Base-by-base conservation (phyloP, 2,113 vertebrate species). In the Laterallus jamaicensis region DNA sequence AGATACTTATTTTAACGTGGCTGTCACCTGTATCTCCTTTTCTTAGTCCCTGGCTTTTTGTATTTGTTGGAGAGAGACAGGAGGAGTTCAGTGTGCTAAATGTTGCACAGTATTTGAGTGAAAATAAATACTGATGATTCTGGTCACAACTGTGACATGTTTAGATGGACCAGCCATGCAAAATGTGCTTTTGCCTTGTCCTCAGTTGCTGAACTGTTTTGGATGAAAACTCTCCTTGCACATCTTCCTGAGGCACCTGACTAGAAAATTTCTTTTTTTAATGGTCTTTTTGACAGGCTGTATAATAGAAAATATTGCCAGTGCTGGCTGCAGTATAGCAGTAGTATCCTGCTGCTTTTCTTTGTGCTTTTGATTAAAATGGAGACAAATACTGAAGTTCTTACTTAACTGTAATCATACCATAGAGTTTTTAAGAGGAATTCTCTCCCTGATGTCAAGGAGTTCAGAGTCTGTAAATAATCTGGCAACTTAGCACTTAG, bases 11-110 rank as follows among this genome's bases (percentile, higher is more conserved):
- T 56, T 69, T 77, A 69, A 86, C 3, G 2, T 62, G 19, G 25
- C 32, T 68, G 1, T 52, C 64, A 32, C 22, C 6, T 67, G 0
- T 55, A 18, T 60, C 29, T 75, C 2, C 0, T 44, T 10, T 55
- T 92, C 24, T 64, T 73, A 21, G 1, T 87, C 42, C 68, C 21
- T 74, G 2, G 75, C 78, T 52, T 75, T 68, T 79, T 78, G 5
- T 79, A 11, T 42, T 26, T 56, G 39, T 7, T 44, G 25, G 64
- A 71, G 59, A 66, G 40, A 31, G 26, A 58, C 58, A 60, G 69
- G 71, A 81, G 56, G 20, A 58, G 49, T 82, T 93, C 26, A 37
- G 49, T 35, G 9, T 49, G 24, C 22, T 67, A 47, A 40, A 11
- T 26, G 25, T 87, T 85, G 17, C 15, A 40, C 10, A 6, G 39